Conservation (phyloP, 2,797 vertebrate genomes). For the Hybognathus amarus region DNA sequence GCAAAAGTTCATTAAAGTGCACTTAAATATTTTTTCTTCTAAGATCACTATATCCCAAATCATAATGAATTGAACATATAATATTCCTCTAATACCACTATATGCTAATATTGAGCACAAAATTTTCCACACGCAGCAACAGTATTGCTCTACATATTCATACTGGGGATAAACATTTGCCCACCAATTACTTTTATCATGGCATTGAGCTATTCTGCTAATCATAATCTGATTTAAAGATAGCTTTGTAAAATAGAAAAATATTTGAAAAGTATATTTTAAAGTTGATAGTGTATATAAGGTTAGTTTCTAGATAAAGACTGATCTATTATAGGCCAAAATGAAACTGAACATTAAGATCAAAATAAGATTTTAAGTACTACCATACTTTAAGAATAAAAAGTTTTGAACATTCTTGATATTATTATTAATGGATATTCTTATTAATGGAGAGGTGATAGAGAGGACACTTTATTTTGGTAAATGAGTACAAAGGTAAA, state of each 20-base stretch:
- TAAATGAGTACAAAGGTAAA: neutral
- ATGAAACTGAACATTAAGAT: neutral
- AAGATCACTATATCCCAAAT: slow-evolving; percentile 11
- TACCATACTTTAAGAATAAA: neutral
- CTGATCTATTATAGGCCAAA: neutral
- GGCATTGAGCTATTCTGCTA: neutral
- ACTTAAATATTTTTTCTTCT: neutral
- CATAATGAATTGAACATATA: neutral
- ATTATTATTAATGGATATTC: too few species aligned
- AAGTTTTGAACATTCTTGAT: neutral
- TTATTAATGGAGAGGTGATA: neutral
- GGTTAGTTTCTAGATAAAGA: neutral
- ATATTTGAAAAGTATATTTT: neutral
- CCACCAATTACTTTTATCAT: neutral
- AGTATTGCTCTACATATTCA: neutral
- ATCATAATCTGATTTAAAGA: neutral
- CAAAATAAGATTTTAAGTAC: neutral
- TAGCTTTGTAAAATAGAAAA: neutral
- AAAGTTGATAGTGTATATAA: neutral
- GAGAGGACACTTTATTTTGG: neutral
- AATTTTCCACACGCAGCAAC: neutral
- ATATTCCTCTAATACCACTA: neutral
- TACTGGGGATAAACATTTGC: neutral
- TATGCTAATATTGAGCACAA: neutral
- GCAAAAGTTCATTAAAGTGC: neutral